Base-by-base conservation (phyloP, 2,888 invertebrate genomes). In the Limenitis camilla region DNA sequence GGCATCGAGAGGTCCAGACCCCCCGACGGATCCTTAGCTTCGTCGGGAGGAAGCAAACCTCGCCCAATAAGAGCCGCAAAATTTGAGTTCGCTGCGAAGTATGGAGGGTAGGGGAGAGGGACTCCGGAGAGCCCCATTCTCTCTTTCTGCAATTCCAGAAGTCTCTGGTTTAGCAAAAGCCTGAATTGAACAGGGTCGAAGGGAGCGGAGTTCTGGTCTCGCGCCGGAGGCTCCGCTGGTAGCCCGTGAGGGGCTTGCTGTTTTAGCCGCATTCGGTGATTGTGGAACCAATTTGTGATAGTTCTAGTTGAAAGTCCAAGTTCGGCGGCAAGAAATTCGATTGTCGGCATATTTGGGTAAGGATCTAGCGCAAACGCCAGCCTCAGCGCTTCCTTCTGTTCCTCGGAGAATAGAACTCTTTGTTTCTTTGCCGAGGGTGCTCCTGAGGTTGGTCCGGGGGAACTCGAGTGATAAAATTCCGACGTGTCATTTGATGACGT, bases 261-360 rank as follows among this genome's bases (percentile, higher is more conserved):
- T 83, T 98, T 98, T 73, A 97, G 91, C 59, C 99, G 91, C 97
- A 99, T 99, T 67, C 99, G 92, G 78, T 99, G 98, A 79, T 99
- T 99, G 89, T 99, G 99, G 90, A 99, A 99, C 99, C 99, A 99
- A 83, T 99, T 99, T 56, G 98, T 98, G 69, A 99, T 98, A 49
- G 99, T 99, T 64, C 99, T 91, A 46, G 97, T 94, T 5, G 97
- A 96, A 38, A 99, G 89, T 6, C 93, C 94, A 51, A 99, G 88
- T 78, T 98, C 97, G 31, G 92, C 91, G 31, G 98, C 97, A 53
- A 99, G 89, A 72, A 97, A 97, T 76, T 99, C 98, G 62, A 99
- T 97, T 53, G 97, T 97, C 28, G 95, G 94, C 70, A 97, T 95
- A 77, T 96, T 97, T 0, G 99, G 99, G 79, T 99, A 99, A 0